Evolutionary conservation across 2,797 vertebrate species (phyloP), one percentile per base, ranked within the genome.

Genomic region (Furcifer pardalis): DNA sequence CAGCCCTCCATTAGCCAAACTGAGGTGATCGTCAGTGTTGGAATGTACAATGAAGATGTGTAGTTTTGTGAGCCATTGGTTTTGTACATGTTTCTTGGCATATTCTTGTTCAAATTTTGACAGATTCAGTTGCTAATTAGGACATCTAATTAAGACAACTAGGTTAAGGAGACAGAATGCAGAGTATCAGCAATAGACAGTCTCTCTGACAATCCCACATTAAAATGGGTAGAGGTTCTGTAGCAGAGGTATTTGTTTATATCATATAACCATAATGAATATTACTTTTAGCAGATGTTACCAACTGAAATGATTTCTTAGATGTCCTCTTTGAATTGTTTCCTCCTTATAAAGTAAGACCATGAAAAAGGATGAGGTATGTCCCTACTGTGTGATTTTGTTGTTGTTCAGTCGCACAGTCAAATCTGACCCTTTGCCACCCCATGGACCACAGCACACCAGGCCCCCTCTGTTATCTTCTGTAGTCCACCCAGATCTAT

Each of bases 241-340:
- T 32, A 40, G 46, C 19, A 56, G 17, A 52, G 42, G 35, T 56
- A 62, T 13, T 21, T 68, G 73, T 1, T 59, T 23, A 17, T 13
- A 77, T 40, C 68, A 10, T 21, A 60, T 0, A n/a, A n/a, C 27
- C 3, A 82, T 52, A 44, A 77, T 74, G 0, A 62, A 21, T 13
- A 86, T 87, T n/a, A 6, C 7, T 89, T 90, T 87, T 72, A 65
- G 80, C 86, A 87, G 79, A 73, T 77, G 63, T 82, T 91, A 83
- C 40, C 84, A 44, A 78, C 44, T 71, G 89, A 84, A 79, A 44
- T 49, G 0, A 66, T 42, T 32, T 85, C 49, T n/a, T 63, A 79
- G 71, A 69, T 84, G 52, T 44, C 35, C 7, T 0, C 1, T 59
- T 25, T 32, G 71, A 56, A 82, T 15, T 68, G 35, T 42, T 69